Evolutionary conservation across 2,113 vertebrate genomes (phyloP), one percentile per base, ranked within the genome.

Genomic region (Poicephalus gulielmi): DNA sequence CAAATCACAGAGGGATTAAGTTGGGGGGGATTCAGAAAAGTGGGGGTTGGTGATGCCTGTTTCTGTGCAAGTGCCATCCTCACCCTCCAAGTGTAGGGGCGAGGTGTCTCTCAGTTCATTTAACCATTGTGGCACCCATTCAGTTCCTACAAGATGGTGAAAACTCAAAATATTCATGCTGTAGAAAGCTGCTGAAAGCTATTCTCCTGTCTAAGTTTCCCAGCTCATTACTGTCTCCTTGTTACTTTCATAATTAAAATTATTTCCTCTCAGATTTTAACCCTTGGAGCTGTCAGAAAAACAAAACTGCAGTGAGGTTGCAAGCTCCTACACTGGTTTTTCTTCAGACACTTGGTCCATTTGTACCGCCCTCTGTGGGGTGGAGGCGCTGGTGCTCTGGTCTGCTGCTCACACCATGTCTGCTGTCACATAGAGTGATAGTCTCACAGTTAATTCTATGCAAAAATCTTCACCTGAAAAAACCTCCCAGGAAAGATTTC

Each of bases 91-190:
- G 31, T 66, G 91, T 62, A 93, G 86, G 41, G 53, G 81, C 39
- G 55, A 81, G 86, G 91, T 91, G 81, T 94, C 87, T 97, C 50
- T 91, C 80, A 50, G 73, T 81, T 86, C 86, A 52, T 73, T 81
- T 87, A 89, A 95, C 85, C 68, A 71, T 75, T 83, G 86, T 71
- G 68, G 62, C 85, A 97, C n/a, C 55, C 44, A 6, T 83, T 93
- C 0, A 3, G 6, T 70, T 95, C 67, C 62, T 37, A 81, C 11
- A 52, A 92, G 88, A 86, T 41, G 27, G n/a, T 88, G 68, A 81
- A 88, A 92, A 86, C 60, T 49, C 46, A 71, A 93, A 86, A 59
- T 60, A 84, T 52, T 74, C 46, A 13, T 44, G 43, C 68, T 71
- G 46, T 18, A 90, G 71, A 92, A 89, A 67, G 76, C 10, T 15